These are phyloP conservation scores for Spisula subtruncata DNA, from an alignment of 2,888 invertebrate species.

Conservation along the genomic window DNA sequence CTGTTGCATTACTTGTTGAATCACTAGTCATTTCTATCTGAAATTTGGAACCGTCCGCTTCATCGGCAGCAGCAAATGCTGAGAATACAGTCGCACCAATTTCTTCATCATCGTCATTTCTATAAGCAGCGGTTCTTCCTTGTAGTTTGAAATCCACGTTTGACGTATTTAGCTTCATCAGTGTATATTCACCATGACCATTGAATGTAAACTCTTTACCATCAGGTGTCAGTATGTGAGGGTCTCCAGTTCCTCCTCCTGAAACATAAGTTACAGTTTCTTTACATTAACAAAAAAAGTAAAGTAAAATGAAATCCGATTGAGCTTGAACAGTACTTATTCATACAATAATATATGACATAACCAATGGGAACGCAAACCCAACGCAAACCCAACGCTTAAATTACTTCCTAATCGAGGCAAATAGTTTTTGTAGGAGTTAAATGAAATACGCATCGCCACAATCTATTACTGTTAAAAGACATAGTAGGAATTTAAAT, in stretches of 20 bases:
- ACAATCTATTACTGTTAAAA: too few relatives aligned
- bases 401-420: too few relatives aligned
- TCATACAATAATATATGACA: too few relatives aligned
- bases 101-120: neutral
- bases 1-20: neutral
- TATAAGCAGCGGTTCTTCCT: conserved; percentile 23
- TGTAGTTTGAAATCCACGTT: conserved; percentile 28
- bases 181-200: conserved; percentile 73
- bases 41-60: conserved; percentile 13
- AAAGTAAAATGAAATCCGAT: too few relatives aligned
- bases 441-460: too few relatives aligned
- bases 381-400: too few relatives aligned
- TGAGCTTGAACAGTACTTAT: too few relatives aligned
- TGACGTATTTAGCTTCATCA: conserved; percentile 38
- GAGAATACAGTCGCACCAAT: conserved; percentile 35
- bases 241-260: conserved; percentile 68
- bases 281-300: too few relatives aligned
- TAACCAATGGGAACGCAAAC: too few relatives aligned
- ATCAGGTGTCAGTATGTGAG: conserved; percentile 73
- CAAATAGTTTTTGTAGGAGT: too few relatives aligned
- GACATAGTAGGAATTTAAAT: too few relatives aligned
- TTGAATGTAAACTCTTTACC: conserved; percentile 73
- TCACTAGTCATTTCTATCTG: conserved; percentile 8
- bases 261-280: neutral
- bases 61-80: conserved; percentile 31